A percentile compares a stretch with the other conserved stretches of the same genome.
phyloP scores from a whole-genome alignment of 1,140 invertebrate species.

The Drosophila lini region DNA sequence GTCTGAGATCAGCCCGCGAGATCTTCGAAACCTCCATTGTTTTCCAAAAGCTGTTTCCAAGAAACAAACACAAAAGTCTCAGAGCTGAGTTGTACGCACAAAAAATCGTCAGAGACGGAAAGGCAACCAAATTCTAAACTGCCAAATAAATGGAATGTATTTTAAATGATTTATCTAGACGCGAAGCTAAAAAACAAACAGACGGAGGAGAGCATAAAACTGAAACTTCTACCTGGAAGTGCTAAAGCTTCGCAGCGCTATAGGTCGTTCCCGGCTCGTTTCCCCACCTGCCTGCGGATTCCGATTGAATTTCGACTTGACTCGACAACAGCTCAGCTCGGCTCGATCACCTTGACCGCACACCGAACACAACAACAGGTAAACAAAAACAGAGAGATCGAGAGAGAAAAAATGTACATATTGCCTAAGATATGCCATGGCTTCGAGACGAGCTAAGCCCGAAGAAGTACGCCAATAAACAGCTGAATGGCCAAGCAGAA shows the following conservation, averaged over 20 bases:
- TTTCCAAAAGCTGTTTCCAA: constrained; percentile 46
- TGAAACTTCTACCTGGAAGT: constrained; percentile 76
- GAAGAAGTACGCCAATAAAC: constrained; percentile 15
- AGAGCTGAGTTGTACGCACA: constrained; percentile 58
- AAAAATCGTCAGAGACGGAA: constrained; percentile 37
- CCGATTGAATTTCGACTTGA: constrained; percentile 41
- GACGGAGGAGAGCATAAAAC: constrained; percentile 35
- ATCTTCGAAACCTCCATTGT: constrained; percentile 50
- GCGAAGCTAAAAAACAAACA: constrained; percentile 23
- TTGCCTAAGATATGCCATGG: constrained; percentile 35
- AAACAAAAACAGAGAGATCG: constrained; percentile 13
- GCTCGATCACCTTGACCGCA: constrained; percentile 73
- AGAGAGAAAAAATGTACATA: constrained; percentile 55
- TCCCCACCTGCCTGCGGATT: constrained; percentile 43
- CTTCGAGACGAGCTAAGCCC: constrained; percentile 7
- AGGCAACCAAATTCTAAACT: constrained; percentile 62
- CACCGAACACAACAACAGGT: constrained; percentile 21
- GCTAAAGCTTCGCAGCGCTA: constrained; percentile 46
- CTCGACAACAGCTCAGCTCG: constrained; percentile 28
- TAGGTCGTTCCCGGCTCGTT: constrained; percentile 42
- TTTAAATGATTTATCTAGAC: constrained; percentile 73
- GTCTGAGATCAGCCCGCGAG: constrained; percentile 28
- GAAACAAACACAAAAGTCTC: constrained; percentile 42
- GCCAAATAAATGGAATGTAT: constrained; percentile 65
- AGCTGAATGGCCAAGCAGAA: background rate